phyloP scores from a whole-genome alignment of 2,797 vertebrate genomes.

The Protonibea diacanthus region DNA sequence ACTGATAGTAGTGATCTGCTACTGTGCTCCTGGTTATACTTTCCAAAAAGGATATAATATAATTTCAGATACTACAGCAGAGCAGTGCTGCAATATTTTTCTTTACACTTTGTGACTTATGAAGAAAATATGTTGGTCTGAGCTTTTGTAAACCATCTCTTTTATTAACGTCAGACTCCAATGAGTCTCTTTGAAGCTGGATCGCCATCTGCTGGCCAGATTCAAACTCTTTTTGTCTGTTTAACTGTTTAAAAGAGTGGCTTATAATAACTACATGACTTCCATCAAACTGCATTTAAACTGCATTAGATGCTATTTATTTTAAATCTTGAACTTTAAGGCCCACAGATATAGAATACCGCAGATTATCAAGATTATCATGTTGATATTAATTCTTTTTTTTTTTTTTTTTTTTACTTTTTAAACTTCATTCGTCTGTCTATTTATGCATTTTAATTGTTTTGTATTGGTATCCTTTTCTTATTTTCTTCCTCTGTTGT shows the following conservation, averaged over 20 bases:
- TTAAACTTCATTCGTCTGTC: too few relatives aligned
- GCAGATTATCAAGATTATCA: too few relatives aligned
- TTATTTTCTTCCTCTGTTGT: too few relatives aligned
- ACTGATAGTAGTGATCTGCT: neutral
- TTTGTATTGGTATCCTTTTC: too few relatives aligned
- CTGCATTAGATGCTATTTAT: neutral
- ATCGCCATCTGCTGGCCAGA: constrained; percentile 52
- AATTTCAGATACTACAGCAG: too few relatives aligned
- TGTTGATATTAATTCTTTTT: too few relatives aligned
- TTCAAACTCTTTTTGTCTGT: neutral
- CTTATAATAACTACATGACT: neutral
- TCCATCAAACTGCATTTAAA: neutral
- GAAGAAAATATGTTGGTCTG: neutral
- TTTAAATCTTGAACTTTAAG: neutral
- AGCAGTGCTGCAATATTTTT: neutral
- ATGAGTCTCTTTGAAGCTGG: neutral
- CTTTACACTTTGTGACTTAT: neutral
- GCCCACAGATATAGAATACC: too few relatives aligned
- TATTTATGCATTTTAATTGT: too few relatives aligned
- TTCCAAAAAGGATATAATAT: neutral
- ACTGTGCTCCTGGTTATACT: neutral
- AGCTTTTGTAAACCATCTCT: neutral
- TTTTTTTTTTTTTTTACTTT: too few relatives aligned
- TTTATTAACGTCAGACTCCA: neutral
- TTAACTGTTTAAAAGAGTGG: neutral